A percentile compares a stretch with the other conserved stretches of the same genome.
phyloP scores from a whole-genome alignment of 2,113 vertebrate genomes.

The Anarrhichthys ocellatus region DNA sequence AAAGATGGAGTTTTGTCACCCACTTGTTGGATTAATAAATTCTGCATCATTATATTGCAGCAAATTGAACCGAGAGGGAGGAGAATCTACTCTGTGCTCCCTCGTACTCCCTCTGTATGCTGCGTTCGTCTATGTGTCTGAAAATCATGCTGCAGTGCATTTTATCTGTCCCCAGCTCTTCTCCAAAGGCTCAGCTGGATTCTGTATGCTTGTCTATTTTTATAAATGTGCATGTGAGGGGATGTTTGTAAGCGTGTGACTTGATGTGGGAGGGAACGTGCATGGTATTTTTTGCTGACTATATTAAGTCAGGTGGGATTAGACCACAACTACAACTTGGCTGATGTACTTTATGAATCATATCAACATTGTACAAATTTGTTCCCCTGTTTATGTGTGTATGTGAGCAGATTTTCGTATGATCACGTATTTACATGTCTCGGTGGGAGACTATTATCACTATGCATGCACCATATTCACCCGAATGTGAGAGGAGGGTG shows the following conservation, averaged over 20 bases:
- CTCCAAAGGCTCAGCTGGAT: slow-evolving; percentile 54
- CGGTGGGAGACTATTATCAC: slow-evolving; percentile 22
- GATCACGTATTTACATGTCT: slow-evolving; percentile 47
- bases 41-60: slow-evolving; percentile 18
- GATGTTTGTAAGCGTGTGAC: slow-evolving; percentile 34
- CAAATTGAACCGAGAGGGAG: not conserved
- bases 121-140: slow-evolving; percentile 21
- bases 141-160: slow-evolving; percentile 51
- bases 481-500: not conserved
- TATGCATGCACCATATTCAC: slow-evolving; percentile 16
- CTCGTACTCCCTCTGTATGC: slow-evolving; percentile 14
- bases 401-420: slow-evolving; percentile 32
- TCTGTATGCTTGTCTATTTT: slow-evolving; percentile 60
- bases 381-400: slow-evolving; percentile 21
- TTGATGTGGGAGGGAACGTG: slow-evolving; percentile 10
- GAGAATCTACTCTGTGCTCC: slow-evolving; percentile 4
- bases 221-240: slow-evolving; percentile 28
- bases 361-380: slow-evolving; percentile 44
- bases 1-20: not conserved
- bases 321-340: slow-evolving; percentile 28
- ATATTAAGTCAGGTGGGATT: slow-evolving; percentile 49
- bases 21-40: slow-evolving; percentile 36
- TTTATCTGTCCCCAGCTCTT: slow-evolving; percentile 63
- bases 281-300: slow-evolving; percentile 28
- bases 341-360: slow-evolving; percentile 36